Percentiles rank a stretch among this genome's conserved stretches.
phyloP scores from a whole-genome alignment of 2,113 vertebrate genomes.

The Dendropsophus ebraccatus region DNA sequence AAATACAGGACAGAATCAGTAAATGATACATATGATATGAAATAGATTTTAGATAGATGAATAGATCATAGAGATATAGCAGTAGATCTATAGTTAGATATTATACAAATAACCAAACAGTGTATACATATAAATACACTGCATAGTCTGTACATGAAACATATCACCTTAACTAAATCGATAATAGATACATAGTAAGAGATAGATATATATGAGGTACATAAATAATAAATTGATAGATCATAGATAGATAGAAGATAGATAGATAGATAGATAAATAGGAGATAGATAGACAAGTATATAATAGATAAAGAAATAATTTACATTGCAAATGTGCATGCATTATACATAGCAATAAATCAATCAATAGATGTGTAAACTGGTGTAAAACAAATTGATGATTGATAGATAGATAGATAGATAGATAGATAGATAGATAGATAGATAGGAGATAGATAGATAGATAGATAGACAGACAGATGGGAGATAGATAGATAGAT shows the following conservation, averaged over 20 bases:
- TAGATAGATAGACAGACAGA: background rate
- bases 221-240: background rate
- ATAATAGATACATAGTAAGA: background rate
- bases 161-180: no score
- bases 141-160: no score
- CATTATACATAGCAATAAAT: background rate
- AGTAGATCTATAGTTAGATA: no score
- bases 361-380: no score
- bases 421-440: background rate
- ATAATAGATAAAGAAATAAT: background rate
- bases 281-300: background rate
- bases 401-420: background rate
- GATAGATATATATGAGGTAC: background rate
- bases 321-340: no score
- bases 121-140: background rate
- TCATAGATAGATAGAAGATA: constrained; percentile 1
- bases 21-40: no score
- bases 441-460: background rate
- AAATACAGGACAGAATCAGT: no score
- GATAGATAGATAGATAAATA: background rate
- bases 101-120: no score
- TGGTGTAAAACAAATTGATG: no score
- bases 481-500: no score
- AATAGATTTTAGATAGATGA: no score
- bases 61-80: no score